Conservation (phyloP, 2,888 invertebrate genomes). For the Catocala fraxini region DNA sequence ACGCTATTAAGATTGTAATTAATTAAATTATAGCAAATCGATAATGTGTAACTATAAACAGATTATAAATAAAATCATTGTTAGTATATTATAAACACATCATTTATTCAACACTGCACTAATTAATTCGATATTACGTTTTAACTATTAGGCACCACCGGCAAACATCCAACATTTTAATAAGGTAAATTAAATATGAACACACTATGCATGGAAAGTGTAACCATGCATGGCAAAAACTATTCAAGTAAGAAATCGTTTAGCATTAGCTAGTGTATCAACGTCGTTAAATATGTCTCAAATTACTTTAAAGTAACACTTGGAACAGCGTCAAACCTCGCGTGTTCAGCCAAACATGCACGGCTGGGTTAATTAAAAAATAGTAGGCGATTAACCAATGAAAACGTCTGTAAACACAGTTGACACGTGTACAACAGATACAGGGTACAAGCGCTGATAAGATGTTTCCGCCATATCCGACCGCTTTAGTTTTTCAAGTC, state of each 20-base stretch:
- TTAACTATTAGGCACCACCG: too few species aligned
- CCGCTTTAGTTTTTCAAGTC: constrained; percentile 59
- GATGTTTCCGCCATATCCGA: constrained; percentile 70
- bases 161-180: too few species aligned
- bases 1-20: too few species aligned
- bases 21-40: too few species aligned
- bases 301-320: constrained; percentile 28
- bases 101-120: too few species aligned
- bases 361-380: constrained; percentile 58
- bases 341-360: constrained; percentile 53
- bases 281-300: neutral
- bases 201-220: too few species aligned
- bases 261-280: neutral
- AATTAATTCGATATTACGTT: too few species aligned
- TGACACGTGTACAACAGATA: constrained; percentile 78
- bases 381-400: constrained; percentile 63
- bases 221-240: neutral
- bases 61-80: too few species aligned
- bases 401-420: constrained; percentile 72
- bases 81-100: too few species aligned
- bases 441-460: constrained; percentile 65
- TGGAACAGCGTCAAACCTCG: constrained; percentile 45
- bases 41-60: too few species aligned
- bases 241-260: constrained; percentile 1
- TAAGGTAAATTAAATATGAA: too few species aligned